Conservation (phyloP, 2,113 vertebrate species). For the Odocoileus hemionus region DNA sequence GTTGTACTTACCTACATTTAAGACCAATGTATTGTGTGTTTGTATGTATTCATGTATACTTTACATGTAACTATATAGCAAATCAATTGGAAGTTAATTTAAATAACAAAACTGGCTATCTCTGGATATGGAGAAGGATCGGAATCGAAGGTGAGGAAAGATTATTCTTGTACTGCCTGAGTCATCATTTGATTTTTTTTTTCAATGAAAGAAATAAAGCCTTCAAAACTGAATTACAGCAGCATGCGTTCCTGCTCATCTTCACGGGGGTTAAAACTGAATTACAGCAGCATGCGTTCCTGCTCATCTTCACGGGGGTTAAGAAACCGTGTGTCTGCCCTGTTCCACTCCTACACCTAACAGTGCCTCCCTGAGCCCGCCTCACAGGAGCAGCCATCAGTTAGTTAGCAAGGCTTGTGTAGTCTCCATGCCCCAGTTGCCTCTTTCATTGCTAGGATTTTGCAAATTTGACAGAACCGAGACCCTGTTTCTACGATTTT, state of each 20-base stretch:
- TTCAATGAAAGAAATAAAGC: neutral
- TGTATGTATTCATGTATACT: neutral
- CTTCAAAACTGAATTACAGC: neutral
- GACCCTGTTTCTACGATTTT: neutral
- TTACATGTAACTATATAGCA: neutral
- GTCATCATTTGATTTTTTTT: neutral
- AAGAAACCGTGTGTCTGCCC: neutral
- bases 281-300: too few relatives aligned
- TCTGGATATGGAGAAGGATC: neutral
- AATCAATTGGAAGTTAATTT: neutral
- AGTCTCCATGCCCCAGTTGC: neutral
- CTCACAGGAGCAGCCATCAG: neutral
- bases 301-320: neutral
- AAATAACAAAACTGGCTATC: neutral
- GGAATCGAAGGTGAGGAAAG: neutral
- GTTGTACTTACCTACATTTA: neutral
- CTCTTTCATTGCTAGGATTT: neutral
- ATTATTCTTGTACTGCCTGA: neutral
- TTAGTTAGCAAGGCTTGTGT: rapidly evolving
- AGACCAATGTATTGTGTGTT: neutral
- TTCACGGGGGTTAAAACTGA: neutral
- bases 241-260: neutral
- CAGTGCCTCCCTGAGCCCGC: rapidly evolving
- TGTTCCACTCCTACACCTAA: neutral
- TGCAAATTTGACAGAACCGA: neutral